Base-by-base conservation (phyloP, 2,797 vertebrate genomes). In the Tadarida brasiliensis region DNA sequence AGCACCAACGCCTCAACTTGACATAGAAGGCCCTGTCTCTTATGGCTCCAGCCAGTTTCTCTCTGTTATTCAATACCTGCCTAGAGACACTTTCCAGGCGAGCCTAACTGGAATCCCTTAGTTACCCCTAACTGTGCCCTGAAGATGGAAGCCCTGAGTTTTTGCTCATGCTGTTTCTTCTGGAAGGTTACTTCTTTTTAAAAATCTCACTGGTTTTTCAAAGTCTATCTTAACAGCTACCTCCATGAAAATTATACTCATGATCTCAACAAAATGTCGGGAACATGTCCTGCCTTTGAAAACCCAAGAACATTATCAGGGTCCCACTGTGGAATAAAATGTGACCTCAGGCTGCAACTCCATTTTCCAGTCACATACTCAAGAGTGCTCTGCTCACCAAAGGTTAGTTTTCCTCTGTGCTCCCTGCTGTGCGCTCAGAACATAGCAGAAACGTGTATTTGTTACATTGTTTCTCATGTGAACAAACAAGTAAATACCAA, bases 401-500 rank as follows among this genome's bases (percentile, higher is more conserved):
- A 78, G 87, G 20, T 39, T 88, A 73, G 54, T 39, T 92, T 86
- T 83, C 44, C 26, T 90, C n/a, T 78, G 12, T 30, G 61, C 26
- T 90, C 81, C 77, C 24, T 65, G 44, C 19, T 59, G 59, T 54
- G 35, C 49, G 33, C 26, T 92, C 65, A 26, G 51, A 63, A 63
- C n/a, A 85, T 0, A 74, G 49, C 11, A n/a, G 15, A 61, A 68
- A 87, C 20, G 20, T 5, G 16, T 39, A 77, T n/a, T 68, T 81
- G 30, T 89, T 89, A 89, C 7, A 49, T 2, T n/a, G 26, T 33
- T 94, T 94, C 91, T 54, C 73, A 49, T n/a, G 28, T 22, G 51
- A 28, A 56, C 20, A 73, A 59, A 59, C 30, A 91, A 92, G 56
- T 76, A 59, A 92, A 96, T 95, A 61, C 30, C 65, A 90, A 91